phyloP scores from a whole-genome alignment of 2,888 invertebrate species.

The Plusia festucae region DNA sequence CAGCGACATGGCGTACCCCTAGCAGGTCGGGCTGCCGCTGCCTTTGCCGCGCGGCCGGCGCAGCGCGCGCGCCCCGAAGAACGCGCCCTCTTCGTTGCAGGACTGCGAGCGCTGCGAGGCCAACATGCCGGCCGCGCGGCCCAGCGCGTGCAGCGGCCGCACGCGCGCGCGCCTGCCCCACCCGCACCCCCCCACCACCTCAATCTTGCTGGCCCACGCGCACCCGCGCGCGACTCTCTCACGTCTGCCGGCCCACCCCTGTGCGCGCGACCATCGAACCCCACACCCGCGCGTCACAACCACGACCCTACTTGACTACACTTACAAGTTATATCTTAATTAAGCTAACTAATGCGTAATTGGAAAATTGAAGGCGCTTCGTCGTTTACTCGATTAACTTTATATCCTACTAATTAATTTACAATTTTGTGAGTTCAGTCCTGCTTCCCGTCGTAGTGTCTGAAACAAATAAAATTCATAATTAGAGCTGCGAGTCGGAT shows the following conservation, averaged over 20 bases:
- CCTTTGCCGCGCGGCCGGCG: conserved; percentile 90
- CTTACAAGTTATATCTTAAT: conserved; percentile 67
- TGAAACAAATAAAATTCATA: conserved; percentile 80
- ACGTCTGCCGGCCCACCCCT: conserved; percentile 55
- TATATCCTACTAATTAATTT: conserved; percentile 63
- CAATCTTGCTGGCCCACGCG: conserved; percentile 82
- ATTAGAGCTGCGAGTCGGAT: conserved; percentile 66
- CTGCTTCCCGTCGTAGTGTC: conserved; percentile 74
- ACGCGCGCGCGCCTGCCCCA: conserved; percentile 88
- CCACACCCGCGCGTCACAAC: conserved; percentile 53
- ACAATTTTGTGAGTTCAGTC: conserved; percentile 66
- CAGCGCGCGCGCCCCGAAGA: conserved; percentile 88
- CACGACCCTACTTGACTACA: conserved; percentile 71
- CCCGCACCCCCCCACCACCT: conserved; percentile 87
- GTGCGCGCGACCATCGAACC: conserved; percentile 61
- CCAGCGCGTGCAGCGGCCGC: conserved; percentile 85
- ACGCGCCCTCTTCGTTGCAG: conserved; percentile 89
- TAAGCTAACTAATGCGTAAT: conserved; percentile 75
- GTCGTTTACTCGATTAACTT: conserved; percentile 75
- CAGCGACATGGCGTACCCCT: conserved; percentile 91
- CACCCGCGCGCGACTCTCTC: conserved; percentile 62
- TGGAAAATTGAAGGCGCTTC: conserved; percentile 84
- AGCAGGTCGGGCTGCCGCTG: conserved; percentile 90
- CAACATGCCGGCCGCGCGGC: conserved; percentile 87
- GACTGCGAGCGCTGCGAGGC: conserved; percentile 88